Base-by-base conservation (phyloP, 2,113 vertebrate species). In the Anthoscopus minutus region DNA sequence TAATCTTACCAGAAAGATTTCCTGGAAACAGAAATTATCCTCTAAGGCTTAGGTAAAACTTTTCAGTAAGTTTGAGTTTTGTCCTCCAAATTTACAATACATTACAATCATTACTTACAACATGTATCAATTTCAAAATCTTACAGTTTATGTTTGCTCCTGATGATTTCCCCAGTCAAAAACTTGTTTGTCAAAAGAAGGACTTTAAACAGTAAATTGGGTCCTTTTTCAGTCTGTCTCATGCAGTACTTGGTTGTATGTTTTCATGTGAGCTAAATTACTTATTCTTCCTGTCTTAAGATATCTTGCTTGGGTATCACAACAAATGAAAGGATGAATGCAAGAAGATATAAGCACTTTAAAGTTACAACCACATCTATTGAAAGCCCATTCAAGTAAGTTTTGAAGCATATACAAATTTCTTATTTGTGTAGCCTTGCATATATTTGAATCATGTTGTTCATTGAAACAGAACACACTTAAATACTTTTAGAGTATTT, bases 331-430 rank as follows among this genome's bases (percentile, higher is more conserved):
- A 98, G 99, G 95, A 99, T 99, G 99, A 99, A 99, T 91, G 99
- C 99, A 62, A 99, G 99, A 96, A 98, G 99, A 97, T 99, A 99
- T 94, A 99, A 99, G 98, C 99, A 99, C 99, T 99, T 99, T 99
- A 99, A 99, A 98, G 99, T 99, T 94, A 99, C 99, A 58, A 99
- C 99, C 87, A 99, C 99, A 11, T 99, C 99, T 96, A 99, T 99
- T 94, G 99, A 99, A 98, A 99, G 99, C 94, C 99, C 99, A 71
- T 99, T 99, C 98, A 99, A 99, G 99, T 99, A 97, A 97, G 98
- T 98, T 86, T 65, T 88, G 70, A 74, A 84, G 28, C 23, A 6
- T 73, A 54, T 65, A 91, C 19, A 1, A 28, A 13, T 62, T 69
- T 88, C 38, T 88, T 42, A 28, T 15, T 57, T 86, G 5, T 54